Percentiles rank a stretch among this genome's conserved stretches.
Conservation (phyloP, 2,797 vertebrate species). For the Thaleichthys pacificus region DNA sequence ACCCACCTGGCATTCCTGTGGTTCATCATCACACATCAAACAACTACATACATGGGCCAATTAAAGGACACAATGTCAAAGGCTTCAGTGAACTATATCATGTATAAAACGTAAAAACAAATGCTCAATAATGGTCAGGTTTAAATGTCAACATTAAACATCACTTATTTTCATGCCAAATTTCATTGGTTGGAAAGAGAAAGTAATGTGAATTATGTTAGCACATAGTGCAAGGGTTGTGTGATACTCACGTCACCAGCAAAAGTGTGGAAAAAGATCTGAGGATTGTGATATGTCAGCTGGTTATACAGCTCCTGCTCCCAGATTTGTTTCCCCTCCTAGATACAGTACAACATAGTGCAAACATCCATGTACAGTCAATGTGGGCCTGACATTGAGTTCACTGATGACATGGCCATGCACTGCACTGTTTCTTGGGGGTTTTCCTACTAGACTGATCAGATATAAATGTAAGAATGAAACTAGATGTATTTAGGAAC, state of each 20-base stretch:
- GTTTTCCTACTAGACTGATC: background rate
- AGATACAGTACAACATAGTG: constrained; percentile 19
- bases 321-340: constrained; percentile 80
- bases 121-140: background rate
- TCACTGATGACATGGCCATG: background rate
- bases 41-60: background rate
- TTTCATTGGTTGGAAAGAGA: background rate
- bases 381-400: background rate
- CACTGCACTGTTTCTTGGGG: background rate
- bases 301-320: constrained; percentile 90
- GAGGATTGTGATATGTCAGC: constrained; percentile 70
- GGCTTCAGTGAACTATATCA: background rate
- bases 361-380: background rate
- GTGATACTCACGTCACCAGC: constrained; percentile 80
- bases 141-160: background rate
- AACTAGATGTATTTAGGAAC: background rate
- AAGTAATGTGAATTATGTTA: background rate
- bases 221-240: background rate
- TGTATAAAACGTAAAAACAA: background rate
- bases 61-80: background rate
- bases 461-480: background rate
- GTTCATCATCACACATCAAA: background rate
- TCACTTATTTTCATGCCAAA: background rate
- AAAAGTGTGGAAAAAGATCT: constrained; percentile 84
- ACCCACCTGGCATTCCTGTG: constrained; percentile 77